These are phyloP conservation scores for Ciconia maguari DNA, from an alignment of 2,113 vertebrate genomes.

Conservation along the genomic window DNA sequence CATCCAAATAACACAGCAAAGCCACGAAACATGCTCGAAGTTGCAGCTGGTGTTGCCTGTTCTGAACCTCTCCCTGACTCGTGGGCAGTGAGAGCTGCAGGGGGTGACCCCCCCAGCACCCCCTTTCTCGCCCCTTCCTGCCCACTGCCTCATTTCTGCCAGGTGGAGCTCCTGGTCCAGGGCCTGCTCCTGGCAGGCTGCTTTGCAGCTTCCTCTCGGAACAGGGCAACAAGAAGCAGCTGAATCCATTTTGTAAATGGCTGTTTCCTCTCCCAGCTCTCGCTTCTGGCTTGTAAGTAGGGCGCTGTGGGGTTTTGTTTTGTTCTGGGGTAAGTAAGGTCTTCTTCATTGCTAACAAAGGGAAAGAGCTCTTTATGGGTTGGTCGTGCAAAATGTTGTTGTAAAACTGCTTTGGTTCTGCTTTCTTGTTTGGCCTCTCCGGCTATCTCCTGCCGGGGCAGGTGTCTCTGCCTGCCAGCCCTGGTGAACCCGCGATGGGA, in stretches of 20 bases:
- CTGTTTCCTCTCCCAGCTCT: rapidly evolving
- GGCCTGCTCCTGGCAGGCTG: neutral
- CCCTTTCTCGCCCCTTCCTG: no score
- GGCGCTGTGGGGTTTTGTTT: rapidly evolving
- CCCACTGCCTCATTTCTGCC: neutral
- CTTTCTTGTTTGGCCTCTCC: no score
- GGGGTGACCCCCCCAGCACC: no score
- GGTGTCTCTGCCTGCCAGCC: no score
- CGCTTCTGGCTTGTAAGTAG: rapidly evolving
- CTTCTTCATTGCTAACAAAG: rapidly evolving
- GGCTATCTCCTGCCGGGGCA: no score
- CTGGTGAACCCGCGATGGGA: rapidly evolving
- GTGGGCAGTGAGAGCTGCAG: rapidly evolving
- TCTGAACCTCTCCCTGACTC: no score
- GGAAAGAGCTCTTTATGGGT: neutral
- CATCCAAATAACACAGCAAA: neutral
- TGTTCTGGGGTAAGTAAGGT: neutral
- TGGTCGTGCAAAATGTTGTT: rapidly evolving
- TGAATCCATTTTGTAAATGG: rapidly evolving
- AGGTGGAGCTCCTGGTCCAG: neutral
- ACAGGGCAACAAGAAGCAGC: neutral
- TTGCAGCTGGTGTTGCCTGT: neutral
- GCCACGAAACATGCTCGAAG: rapidly evolving
- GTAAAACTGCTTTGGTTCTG: neutral
- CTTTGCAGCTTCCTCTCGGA: neutral